Evolutionary conservation across 2,113 vertebrate genomes (phyloP).

Genomic region (Cacatua alba): DNA sequence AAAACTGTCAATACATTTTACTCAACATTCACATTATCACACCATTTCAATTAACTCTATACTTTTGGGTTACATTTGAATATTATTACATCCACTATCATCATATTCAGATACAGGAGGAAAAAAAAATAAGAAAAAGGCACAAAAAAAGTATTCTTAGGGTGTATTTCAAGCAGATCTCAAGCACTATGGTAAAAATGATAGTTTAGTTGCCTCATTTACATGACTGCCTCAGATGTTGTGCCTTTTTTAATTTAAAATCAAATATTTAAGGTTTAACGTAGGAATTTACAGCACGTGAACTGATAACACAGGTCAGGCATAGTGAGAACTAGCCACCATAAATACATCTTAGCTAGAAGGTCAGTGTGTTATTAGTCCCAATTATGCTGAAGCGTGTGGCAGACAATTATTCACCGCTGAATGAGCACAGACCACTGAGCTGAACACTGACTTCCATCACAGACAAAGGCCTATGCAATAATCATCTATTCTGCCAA

Average conservation of each 20-base stretch:
- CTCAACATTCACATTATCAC: background rate
- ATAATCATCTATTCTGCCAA: constrained; percentile 29
- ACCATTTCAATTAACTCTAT: background rate
- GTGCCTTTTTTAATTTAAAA: background rate
- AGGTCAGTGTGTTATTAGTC: constrained; percentile 72
- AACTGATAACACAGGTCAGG: constrained; percentile 8
- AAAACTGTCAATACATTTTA: background rate
- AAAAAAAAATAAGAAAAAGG: background rate
- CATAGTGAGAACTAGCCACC: constrained; percentile 14
- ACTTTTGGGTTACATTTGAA: background rate
- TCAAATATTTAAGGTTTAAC: background rate
- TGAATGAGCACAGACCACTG: constrained; percentile 65
- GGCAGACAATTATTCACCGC: constrained; percentile 69
- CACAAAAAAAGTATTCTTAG: background rate
- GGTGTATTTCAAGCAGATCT: background rate
- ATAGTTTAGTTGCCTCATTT: background rate
- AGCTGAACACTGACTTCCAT: constrained; percentile 34
- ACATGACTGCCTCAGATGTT: background rate
- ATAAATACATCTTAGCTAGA: constrained; percentile 61
- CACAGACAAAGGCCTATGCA: constrained; percentile 24
- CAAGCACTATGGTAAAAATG: rapidly evolving
- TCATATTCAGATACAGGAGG: background rate
- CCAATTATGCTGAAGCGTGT: constrained; percentile 65
- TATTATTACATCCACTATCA: background rate
- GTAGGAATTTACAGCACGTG: background rate